Evolutionary conservation across 2,888 invertebrate genomes (phyloP).

Genomic region (Limnephilus auricula): DNA sequence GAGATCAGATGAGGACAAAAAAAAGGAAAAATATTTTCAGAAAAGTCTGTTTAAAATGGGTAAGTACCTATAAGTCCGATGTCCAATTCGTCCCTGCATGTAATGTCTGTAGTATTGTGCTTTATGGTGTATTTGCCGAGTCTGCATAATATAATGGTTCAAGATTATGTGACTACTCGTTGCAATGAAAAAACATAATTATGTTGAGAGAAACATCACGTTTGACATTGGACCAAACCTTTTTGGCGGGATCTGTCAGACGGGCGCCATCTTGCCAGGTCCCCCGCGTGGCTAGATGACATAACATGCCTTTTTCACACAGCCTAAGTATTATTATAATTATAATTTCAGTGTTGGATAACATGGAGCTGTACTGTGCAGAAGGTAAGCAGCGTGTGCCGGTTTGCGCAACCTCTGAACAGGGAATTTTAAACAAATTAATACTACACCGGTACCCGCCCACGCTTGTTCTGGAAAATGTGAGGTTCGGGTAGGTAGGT

Average conservation of each 20-base stretch:
- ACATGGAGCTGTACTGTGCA: slow-evolving; percentile 31
- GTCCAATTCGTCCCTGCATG: too few species aligned
- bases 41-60: too few species aligned
- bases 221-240: background rate
- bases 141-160: too few species aligned
- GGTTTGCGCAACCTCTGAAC: slow-evolving; percentile 44
- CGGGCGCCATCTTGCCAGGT: slow-evolving; percentile 48
- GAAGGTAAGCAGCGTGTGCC: slow-evolving; percentile 33
- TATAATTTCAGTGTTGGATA: slow-evolving; percentile 38
- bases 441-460: slow-evolving; percentile 2
- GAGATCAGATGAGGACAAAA: too few species aligned
- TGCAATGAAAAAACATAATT: background rate
- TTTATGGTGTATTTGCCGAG: too few species aligned
- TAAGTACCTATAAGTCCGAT: too few species aligned
- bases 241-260: slow-evolving; percentile 38
- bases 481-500: background rate
- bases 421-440: slow-evolving; percentile 28
- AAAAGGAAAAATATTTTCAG: too few species aligned
- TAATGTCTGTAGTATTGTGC: too few species aligned
- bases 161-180: too few species aligned
- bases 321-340: slow-evolving; percentile 60
- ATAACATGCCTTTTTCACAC: slow-evolving; percentile 49
- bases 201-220: background rate
- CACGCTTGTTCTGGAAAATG: background rate
- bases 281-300: slow-evolving; percentile 53